Percentiles rank a stretch among this genome's conserved stretches.
Evolutionary conservation across 2,888 invertebrate genomes (phyloP).

Genomic region (Pyrochroa serraticornis): DNA sequence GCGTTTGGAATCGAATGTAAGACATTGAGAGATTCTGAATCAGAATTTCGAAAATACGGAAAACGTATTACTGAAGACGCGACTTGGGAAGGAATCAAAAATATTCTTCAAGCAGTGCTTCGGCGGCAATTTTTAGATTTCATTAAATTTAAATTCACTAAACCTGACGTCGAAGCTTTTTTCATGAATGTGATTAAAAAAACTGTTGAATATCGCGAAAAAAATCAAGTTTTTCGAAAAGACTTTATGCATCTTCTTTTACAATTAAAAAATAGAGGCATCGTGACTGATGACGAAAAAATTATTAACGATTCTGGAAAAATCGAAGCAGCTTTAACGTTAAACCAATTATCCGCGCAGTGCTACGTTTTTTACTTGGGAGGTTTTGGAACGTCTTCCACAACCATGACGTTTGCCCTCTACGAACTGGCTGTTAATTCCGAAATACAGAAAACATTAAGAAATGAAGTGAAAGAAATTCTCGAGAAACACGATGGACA

Average conservation of each 20-base stretch:
- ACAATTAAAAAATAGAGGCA: constrained; percentile 54
- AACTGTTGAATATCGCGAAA: constrained; percentile 57
- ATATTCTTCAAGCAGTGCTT: constrained; percentile 19
- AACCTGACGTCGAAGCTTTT: constrained; percentile 51
- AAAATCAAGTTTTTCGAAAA: constrained; percentile 58
- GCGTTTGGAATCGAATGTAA: constrained; percentile 67
- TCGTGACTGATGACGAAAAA: constrained; percentile 51
- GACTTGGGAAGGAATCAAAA: constrained; percentile 18
- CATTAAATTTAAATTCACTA: constrained; percentile 37
- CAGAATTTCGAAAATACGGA: constrained; percentile 53
- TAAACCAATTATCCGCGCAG: constrained; percentile 60
- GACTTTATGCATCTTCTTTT: constrained; percentile 64
- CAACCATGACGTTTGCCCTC: constrained; percentile 29
- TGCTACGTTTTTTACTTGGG: constrained; percentile 59
- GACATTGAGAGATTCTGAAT: constrained; percentile 60
- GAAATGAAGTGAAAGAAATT: constrained; percentile 36
- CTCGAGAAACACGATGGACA: constrained; percentile 32
- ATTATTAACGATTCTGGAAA: constrained; percentile 26
- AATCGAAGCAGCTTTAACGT: constrained; percentile 44
- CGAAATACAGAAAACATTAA: constrained; percentile 29
- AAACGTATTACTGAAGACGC: constrained; percentile 38
- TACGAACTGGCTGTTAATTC: constrained; percentile 23
- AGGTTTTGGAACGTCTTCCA: constrained; percentile 34
- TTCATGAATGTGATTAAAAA: constrained; percentile 57
- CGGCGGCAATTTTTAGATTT: constrained; percentile 31